These are phyloP conservation scores for Acanthurus lineatus DNA, from an alignment of 2,797 vertebrate species.

Conservation along the genomic window DNA sequence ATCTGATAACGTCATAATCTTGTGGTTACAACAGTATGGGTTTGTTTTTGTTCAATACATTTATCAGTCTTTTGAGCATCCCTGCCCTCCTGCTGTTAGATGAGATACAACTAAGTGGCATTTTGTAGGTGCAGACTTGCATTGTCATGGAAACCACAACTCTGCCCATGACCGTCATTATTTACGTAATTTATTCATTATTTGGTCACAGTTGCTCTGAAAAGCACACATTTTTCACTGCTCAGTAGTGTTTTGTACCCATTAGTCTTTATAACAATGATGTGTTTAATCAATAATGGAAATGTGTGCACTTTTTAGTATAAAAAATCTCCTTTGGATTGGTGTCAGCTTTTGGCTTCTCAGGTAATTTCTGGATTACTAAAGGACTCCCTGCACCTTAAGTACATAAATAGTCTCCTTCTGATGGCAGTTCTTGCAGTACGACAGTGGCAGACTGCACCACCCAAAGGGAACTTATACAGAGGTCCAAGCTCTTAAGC, in stretches of 20 bases:
- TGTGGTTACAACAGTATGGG: slow-evolving; percentile 27
- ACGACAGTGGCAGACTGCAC: slow-evolving; percentile 18
- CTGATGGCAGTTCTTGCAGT: slow-evolving; percentile 5
- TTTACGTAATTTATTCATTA: slow-evolving; percentile 72
- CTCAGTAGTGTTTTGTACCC: slow-evolving; percentile 15
- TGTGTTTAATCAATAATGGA: slow-evolving; percentile 20
- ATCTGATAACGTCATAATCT: slow-evolving; percentile 46
- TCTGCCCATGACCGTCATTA: slow-evolving; percentile 55
- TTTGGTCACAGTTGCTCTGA: slow-evolving; percentile 59
- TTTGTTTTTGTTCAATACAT: slow-evolving; percentile 46
- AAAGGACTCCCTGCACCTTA: slow-evolving; percentile 26
- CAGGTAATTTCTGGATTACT: slow-evolving; percentile 23
- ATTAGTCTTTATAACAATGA: slow-evolving; percentile 36
- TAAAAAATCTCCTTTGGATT: slow-evolving; percentile 14
- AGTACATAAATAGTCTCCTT: slow-evolving; percentile 32
- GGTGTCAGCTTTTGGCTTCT: slow-evolving; percentile 18
- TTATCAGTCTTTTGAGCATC: slow-evolving; percentile 37
- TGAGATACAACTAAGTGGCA: slow-evolving; percentile 43
- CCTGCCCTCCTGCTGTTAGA: slow-evolving; percentile 20
- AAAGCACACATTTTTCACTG: slow-evolving; percentile 37
- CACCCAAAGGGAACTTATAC: slow-evolving; percentile 21
- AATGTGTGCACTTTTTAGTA: slow-evolving; percentile 13
- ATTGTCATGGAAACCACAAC: slow-evolving; percentile 81
- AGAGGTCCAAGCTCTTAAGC: slow-evolving; percentile 33
- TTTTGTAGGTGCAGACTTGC: slow-evolving; percentile 63